Evolutionary conservation across 2,888 invertebrate genomes (phyloP).

Genomic region (Aphrophora alni): DNA sequence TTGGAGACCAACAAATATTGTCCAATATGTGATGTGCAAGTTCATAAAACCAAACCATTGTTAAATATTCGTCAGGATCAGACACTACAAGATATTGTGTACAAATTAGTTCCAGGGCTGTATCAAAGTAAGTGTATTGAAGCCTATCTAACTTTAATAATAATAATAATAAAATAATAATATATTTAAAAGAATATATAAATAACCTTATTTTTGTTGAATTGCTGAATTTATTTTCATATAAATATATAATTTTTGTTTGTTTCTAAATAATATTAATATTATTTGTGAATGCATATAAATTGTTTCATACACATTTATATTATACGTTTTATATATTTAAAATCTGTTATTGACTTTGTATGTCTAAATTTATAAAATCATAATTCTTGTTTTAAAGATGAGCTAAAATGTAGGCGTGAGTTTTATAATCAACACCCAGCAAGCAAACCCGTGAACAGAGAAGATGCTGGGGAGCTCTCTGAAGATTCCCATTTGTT

Average conservation of each 20-base stretch:
- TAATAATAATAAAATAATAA: background rate
- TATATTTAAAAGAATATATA: too few relatives aligned
- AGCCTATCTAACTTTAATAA: background rate
- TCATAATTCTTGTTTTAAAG: too few relatives aligned
- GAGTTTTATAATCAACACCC: slow-evolving; percentile 83
- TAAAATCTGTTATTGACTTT: too few relatives aligned
- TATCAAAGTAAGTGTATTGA: slow-evolving; percentile 64
- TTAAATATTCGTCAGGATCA: slow-evolving; percentile 81
- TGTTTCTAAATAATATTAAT: too few relatives aligned
- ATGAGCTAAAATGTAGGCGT: slow-evolving; percentile 80
- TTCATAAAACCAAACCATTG: slow-evolving; percentile 92
- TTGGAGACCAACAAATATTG: slow-evolving; percentile 85
- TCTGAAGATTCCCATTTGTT: slow-evolving; percentile 66
- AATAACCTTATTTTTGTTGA: too few relatives aligned
- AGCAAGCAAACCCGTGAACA: slow-evolving; percentile 52
- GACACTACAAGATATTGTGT: slow-evolving; percentile 93
- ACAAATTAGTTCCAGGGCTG: slow-evolving; percentile 94
- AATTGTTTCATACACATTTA: too few relatives aligned
- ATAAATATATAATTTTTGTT: too few relatives aligned
- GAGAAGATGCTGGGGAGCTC: slow-evolving; percentile 61
- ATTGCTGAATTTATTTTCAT: too few relatives aligned
- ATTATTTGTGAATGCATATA: too few relatives aligned
- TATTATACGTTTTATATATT: too few relatives aligned
- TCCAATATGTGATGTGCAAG: slow-evolving; percentile 93
- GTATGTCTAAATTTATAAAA: too few relatives aligned